Evolutionary conservation across 2,113 vertebrate genomes (phyloP), one percentile per base, ranked within the genome.

Genomic region (Motacilla tschutschensis): DNA sequence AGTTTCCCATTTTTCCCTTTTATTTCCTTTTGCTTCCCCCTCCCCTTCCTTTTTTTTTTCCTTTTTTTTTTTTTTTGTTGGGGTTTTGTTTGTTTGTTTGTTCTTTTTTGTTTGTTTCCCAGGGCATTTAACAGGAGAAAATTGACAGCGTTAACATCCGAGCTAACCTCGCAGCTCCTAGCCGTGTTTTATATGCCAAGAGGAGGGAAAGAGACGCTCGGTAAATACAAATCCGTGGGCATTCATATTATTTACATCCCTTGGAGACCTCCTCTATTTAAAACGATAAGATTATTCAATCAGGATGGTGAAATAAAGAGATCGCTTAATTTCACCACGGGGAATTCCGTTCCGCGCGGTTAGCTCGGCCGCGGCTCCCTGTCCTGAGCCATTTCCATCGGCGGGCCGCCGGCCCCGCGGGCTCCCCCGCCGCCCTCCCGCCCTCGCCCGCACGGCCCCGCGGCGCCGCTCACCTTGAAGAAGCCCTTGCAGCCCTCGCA

Each of bases 401-500:
- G 94, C 93, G 89, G 96, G 96, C 94, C 91, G 51, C 85, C 35
- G 63, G 50, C 93, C 87, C 96, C 91, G 90, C 85, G 69, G 94
- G 95, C 91, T 84, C 25, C 84, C 87, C 86, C 57, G 5, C 63
- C 4, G 18, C 69, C 46, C 51, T 24, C 38, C 29, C 17, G 26
- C 66, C 3, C 14, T 4, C 17, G 36, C 85, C 44, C 3, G 47
- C 47, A 1, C 35, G 48, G 50, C 92, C 85, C 95, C 91, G 89
- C 84, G 71, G 93, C 33, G 25, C 46, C 46, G 64, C 65, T 51
- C 64, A 65, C 63, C 98, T 99, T 99, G 95, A 99, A 99, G 96
- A 99, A 99, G 26, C 99, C 99, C 91, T 99, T 99, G 96, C 99
- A 99, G 67, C 99, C 99, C 91, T 99, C 99, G 51, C 99, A 99